Evolutionary conservation across 2,888 invertebrate genomes (phyloP), one percentile per base, ranked within the genome.

Genomic region (Lordiphosa andalusiaca): DNA sequence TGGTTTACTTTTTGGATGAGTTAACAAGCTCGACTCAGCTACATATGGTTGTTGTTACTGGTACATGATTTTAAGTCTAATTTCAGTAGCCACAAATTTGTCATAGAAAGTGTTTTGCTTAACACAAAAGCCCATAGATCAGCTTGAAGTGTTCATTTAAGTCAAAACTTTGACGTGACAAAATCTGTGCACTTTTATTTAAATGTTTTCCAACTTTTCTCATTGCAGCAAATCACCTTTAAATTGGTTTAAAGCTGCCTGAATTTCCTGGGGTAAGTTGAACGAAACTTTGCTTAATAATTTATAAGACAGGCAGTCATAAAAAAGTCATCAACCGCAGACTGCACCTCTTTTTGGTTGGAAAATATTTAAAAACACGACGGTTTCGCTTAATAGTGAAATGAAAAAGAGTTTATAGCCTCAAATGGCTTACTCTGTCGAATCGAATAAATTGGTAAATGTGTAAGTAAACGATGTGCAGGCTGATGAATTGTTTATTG

Each of bases 1-100:
- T 85, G 80, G 80, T 71, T 80, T 74, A 80, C 78, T 85, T 80
- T 80, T 84, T 85, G 80, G 84, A 85, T 85, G 80, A 80, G 86
- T 84, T 80, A 85, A 80, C 80, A 85, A 84, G 82, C 86, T 61
- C 58, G 62, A 61, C 70, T 54, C 42, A 71, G 71, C 57, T 56
- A 65, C 60, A 52, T 65, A 61, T 64, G 65, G 64, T 48, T 23
- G 57, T 41, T 67, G 59, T 50, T 67, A 52, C 4, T 57, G 42
- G 33, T 60, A 68, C 80, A 71, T 71, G 80, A 63, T 52, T 48
- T 55, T 21, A 16, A 48, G 56, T 55, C 52, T 44, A 52, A 52
- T 55, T 54, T 53, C 50, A 44, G 37, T 53, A 19, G 51, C 54
- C 69, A 47, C 72, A 68, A 83, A 83, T 77, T 83, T 82, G 76